Percentiles rank a stretch among this genome's conserved stretches.
phyloP scores from a whole-genome alignment of 2,888 invertebrate species.

The Spilosoma lubricipeda region DNA sequence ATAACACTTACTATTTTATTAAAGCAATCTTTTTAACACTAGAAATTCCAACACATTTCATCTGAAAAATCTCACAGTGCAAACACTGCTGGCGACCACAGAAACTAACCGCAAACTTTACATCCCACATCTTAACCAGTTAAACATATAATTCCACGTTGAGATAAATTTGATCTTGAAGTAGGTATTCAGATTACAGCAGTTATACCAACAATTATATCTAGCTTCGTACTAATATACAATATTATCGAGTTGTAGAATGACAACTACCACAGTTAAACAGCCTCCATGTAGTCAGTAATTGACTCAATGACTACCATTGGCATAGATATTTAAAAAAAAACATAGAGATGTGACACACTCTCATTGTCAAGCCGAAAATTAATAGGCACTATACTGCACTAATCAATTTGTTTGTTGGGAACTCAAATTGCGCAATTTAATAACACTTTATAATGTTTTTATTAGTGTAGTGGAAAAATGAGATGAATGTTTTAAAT shows the following conservation, averaged over 20 bases:
- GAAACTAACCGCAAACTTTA: not conserved
- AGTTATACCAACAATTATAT: slow-evolving; percentile 30
- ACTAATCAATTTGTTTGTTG: slow-evolving; percentile 4
- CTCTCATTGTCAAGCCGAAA: not conserved
- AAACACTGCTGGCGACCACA: slow-evolving; percentile 1
- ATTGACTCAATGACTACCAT: slow-evolving; percentile 36
- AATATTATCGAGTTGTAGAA: slow-evolving; percentile 12
- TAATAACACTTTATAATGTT: slow-evolving; percentile 11
- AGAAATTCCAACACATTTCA: not conserved
- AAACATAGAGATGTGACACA: not conserved
- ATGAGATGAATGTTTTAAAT: not conserved
- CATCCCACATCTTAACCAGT: not conserved
- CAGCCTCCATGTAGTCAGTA: slow-evolving; percentile 46
- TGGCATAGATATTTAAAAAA: not conserved
- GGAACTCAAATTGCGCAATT: not conserved
- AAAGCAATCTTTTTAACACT: not conserved
- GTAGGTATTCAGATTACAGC: slow-evolving; percentile 11
- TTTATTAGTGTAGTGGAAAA: not conserved
- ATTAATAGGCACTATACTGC: slow-evolving; percentile 3
- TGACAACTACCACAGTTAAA: slow-evolving; percentile 30
- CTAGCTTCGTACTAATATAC: slow-evolving; percentile 27
- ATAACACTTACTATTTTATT: not conserved
- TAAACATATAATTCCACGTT: not conserved
- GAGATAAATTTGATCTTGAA: not conserved
- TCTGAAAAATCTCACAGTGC: not conserved